phyloP scores from a whole-genome alignment of 1,140 invertebrate species.

The Maconellicoccus hirsutus region DNA sequence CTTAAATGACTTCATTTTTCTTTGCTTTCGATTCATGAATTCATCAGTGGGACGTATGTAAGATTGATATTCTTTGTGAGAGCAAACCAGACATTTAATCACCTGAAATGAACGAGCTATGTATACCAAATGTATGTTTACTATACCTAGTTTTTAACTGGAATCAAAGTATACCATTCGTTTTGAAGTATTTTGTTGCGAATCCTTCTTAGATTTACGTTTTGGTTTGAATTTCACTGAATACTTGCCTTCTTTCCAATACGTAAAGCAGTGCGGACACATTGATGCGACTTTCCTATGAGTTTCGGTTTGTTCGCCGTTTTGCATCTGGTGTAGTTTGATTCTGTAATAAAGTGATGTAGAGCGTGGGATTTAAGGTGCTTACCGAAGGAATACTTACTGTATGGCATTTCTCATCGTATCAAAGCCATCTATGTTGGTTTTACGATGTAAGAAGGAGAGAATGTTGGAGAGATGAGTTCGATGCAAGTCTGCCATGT shows the following conservation, averaged over 20 bases:
- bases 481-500: too few relatives aligned
- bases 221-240: neutral
- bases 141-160: neutral
- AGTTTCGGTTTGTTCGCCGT: too few relatives aligned
- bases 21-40: neutral
- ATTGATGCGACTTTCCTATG: neutral
- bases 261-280: neutral
- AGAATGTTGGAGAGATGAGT: neutral
- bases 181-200: neutral
- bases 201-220: neutral
- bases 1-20: neutral
- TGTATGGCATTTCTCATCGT: neutral
- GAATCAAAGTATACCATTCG: neutral
- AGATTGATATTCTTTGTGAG: neutral
- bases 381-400: neutral
- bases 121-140: neutral
- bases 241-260: neutral
- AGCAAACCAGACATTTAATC: neutral
- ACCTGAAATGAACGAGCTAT: neutral
- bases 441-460: neutral
- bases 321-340: too few relatives aligned
- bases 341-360: too few relatives aligned
- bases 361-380: too few relatives aligned
- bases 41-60: neutral
- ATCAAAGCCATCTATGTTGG: neutral